Conservation (phyloP, 2,888 invertebrate species). For the Emmelina monodactyla region DNA sequence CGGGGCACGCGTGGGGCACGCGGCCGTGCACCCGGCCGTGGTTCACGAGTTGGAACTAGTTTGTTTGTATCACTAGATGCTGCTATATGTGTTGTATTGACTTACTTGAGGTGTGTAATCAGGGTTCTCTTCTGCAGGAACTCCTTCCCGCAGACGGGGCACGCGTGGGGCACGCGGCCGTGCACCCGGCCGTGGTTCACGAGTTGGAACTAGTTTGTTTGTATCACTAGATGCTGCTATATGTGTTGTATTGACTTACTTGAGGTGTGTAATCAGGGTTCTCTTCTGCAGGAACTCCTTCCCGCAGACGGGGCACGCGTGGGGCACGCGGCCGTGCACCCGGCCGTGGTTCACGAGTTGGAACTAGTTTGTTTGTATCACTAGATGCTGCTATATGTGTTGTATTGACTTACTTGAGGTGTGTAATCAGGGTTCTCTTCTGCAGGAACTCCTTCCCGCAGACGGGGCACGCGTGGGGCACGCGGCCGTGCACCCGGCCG, state of each 20-base stretch:
- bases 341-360: constrained; percentile 83
- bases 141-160: constrained; percentile 84
- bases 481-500: constrained; percentile 80
- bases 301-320: constrained; percentile 83
- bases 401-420: constrained; percentile 77
- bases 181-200: constrained; percentile 85
- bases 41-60: constrained; percentile 86
- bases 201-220: constrained; percentile 85
- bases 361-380: too few species aligned
- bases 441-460: constrained; percentile 88
- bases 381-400: too few species aligned
- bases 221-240: constrained; percentile 77
- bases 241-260: constrained; percentile 67
- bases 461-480: constrained; percentile 82
- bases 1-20: constrained; percentile 81
- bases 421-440: constrained; percentile 82
- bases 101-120: constrained; percentile 80
- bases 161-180: constrained; percentile 81
- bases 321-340: constrained; percentile 83
- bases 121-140: constrained; percentile 85
- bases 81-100: too few species aligned
- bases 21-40: constrained; percentile 83
- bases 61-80: too few species aligned
- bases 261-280: constrained; percentile 84
- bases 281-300: constrained; percentile 82